Conservation (phyloP, 2,888 invertebrate species). For the Galeruca laticollis region DNA sequence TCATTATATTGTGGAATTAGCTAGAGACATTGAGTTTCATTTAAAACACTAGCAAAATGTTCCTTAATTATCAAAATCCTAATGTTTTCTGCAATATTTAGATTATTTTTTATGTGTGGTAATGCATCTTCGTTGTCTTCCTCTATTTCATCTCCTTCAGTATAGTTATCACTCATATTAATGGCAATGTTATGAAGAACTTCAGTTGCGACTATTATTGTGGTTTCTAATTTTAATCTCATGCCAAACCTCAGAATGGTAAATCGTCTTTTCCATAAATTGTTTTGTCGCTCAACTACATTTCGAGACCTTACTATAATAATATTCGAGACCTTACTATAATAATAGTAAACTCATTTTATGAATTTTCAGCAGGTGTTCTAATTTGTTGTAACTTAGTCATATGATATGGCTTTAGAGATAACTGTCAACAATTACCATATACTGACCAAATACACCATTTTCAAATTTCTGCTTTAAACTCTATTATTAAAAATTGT, state of each 20-base stretch:
- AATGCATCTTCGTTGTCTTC: not conserved
- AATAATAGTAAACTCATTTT: constrained; percentile 20
- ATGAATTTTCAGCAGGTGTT: constrained; percentile 24
- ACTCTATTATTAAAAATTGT: no score
- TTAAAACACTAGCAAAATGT: not conserved
- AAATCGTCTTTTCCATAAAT: no score
- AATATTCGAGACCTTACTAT: no score
- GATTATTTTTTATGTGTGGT: not conserved
- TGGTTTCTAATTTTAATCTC: constrained; percentile 1
- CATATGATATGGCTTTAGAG: constrained; percentile 5
- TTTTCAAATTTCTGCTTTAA: constrained; percentile 4
- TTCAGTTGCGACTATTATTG: constrained; percentile 4
- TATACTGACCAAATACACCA: constrained; percentile 1
- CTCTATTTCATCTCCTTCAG: not conserved
- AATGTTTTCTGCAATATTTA: not conserved
- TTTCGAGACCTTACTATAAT: no score
- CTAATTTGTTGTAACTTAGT: constrained; percentile 4
- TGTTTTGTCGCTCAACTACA: no score
- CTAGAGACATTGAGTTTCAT: no score
- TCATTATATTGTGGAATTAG: no score
- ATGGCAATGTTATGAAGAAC: constrained; percentile 15
- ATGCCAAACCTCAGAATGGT: no score
- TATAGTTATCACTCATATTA: not conserved
- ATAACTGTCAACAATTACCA: not conserved
- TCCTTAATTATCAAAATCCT: not conserved